Conservation (phyloP, 1,140 invertebrate genomes). For the Cecropterus lyciades region DNA sequence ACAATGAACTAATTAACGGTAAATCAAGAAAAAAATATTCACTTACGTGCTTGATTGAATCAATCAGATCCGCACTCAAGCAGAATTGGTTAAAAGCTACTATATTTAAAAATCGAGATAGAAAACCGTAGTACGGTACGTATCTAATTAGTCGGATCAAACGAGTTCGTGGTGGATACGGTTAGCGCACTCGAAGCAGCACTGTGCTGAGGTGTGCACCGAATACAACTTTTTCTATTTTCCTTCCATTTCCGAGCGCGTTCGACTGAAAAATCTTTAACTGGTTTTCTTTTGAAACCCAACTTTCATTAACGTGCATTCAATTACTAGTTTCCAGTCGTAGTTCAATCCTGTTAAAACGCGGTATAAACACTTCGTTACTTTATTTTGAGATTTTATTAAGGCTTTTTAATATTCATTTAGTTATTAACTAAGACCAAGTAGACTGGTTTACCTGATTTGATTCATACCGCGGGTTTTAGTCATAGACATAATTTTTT, state of each 20-base stretch:
- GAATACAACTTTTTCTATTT: slow-evolving; percentile 38
- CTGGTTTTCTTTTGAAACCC: slow-evolving; percentile 34
- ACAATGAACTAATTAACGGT: no score
- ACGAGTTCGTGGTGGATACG: slow-evolving; percentile 44
- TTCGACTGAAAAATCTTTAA: slow-evolving; percentile 37
- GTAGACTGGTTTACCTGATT: no score
- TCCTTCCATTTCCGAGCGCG: slow-evolving; percentile 31
- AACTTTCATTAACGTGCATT: slow-evolving; percentile 36
- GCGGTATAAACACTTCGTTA: slow-evolving; percentile 8
- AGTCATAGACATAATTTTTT: no score
- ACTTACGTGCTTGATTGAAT: slow-evolving; percentile 1
- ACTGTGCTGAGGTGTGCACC: slow-evolving; percentile 46
- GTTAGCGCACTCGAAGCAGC: slow-evolving; percentile 36
- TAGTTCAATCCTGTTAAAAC: slow-evolving; percentile 31
- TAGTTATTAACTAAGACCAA: no score
- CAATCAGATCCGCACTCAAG: slow-evolving; percentile 2
- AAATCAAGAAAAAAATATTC: not conserved
- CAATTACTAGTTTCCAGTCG: slow-evolving; percentile 31
- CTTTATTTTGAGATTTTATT: slow-evolving; percentile 6
- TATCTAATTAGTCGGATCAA: slow-evolving; percentile 59
- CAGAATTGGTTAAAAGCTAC: slow-evolving; percentile 4
- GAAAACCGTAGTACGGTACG: slow-evolving; percentile 23
- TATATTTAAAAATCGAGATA: slow-evolving; percentile 16
- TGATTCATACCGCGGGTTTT: no score
- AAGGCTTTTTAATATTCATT: not conserved